Evolutionary conservation across 2,888 invertebrate genomes (phyloP), one percentile per base, ranked within the genome.

Genomic region (Catocala nupta): DNA sequence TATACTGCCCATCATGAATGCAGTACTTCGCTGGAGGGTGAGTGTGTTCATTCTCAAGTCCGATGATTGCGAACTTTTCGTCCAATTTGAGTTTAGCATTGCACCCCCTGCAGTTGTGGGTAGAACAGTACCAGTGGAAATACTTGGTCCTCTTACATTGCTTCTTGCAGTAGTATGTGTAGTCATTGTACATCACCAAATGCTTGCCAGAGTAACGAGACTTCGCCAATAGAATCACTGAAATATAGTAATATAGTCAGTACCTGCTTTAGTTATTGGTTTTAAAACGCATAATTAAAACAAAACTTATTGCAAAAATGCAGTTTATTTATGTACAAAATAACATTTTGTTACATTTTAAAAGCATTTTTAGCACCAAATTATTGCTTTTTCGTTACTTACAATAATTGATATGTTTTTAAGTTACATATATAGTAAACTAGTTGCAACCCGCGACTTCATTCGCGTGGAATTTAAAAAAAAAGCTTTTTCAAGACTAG

Each of bases 121-220:
- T 91, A 0, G 93, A 93, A 61, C 93, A 93, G 64, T 91, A 89
- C 93, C 93, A 93, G 59, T 87, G 85, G 59, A 86, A 89, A 62
- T 82, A 77, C 47, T 86, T 88, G 0, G 85, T 88, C 68, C 81
- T 88, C 79, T 89, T 90, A 77, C 86, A 89, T 69, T 88, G 85
- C 61, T 85, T 88, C 80, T 92, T 91, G 78, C 90, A 90, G 77
- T 90, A 92, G 70, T 91, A 93, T 0, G 92, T 91, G 71, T 91
- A 93, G 62, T 90, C 86, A 48, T 90, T 86, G 72, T 81, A 86
- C 81, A 92, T 87, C 0, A 92, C 86, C 11, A 92, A 76, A 33
- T 88, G 85, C 63, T 86, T 91, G 34, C 92, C 93, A 6, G 88
- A 84, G 72, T 90, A 90, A 1, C 91, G 85, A 5, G 92, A 92